These are phyloP conservation scores for Tyrannus savana DNA, from an alignment of 2,113 vertebrate genomes.

Conservation along the genomic window DNA sequence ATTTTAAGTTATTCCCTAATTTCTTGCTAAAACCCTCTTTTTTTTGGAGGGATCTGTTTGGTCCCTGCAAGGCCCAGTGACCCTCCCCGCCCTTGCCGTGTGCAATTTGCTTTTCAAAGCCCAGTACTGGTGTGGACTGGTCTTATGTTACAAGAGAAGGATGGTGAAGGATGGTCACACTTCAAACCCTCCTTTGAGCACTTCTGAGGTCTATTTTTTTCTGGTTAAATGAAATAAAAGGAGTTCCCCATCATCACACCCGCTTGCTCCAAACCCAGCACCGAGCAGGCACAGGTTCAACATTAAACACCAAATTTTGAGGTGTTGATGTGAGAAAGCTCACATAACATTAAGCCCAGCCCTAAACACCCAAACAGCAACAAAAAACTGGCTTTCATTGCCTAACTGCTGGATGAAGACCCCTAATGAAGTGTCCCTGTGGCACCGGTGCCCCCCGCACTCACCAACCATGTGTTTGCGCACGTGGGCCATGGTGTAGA, in stretches of 20 bases:
- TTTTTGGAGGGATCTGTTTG: background rate
- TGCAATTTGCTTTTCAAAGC: background rate
- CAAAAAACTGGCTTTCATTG: background rate
- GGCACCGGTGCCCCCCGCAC: slow-evolving; percentile 31
- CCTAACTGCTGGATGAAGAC: accelerated
- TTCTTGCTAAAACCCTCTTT: background rate
- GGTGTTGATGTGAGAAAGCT: background rate
- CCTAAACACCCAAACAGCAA: background rate
- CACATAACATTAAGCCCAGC: background rate
- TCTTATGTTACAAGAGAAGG: background rate
- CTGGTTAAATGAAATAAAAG: background rate
- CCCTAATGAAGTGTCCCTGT: accelerated
- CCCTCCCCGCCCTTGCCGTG: accelerated
- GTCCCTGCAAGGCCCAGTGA: background rate
- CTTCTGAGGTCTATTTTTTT: background rate
- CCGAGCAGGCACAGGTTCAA: background rate
- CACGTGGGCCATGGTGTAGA: slow-evolving; percentile 99
- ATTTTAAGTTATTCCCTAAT: accelerated
- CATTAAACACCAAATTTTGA: background rate
- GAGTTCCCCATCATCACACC: accelerated
- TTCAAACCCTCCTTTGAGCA: background rate
- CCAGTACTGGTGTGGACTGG: accelerated
- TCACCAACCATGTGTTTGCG: slow-evolving; percentile 98
- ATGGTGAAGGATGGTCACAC: background rate
- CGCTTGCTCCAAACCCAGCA: background rate